phyloP scores from a whole-genome alignment of 2,797 vertebrate species.

The Peromyscus melanophrys region DNA sequence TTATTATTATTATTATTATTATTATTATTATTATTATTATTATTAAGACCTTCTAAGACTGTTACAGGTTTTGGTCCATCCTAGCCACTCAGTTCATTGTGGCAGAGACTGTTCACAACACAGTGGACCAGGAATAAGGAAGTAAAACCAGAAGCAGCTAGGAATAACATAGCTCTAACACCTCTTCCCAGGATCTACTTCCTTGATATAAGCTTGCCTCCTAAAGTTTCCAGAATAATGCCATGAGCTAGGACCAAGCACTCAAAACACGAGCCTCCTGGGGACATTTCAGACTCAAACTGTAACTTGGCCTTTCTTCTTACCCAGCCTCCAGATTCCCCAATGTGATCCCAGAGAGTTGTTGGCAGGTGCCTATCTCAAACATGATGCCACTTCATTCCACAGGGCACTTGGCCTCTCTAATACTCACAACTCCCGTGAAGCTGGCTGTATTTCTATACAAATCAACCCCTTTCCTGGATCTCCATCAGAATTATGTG shows the following conservation, averaged over 20 bases:
- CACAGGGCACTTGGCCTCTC: background rate
- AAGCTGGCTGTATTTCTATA: background rate
- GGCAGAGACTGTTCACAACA: background rate
- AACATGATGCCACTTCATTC: background rate
- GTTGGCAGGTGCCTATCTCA: background rate
- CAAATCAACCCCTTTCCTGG: background rate
- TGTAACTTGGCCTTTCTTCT: background rate
- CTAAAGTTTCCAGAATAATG: background rate
- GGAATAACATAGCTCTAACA: background rate
- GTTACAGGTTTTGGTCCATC: background rate
- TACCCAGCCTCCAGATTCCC: background rate
- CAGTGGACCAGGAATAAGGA: background rate
- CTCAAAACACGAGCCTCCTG: background rate
- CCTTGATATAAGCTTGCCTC: background rate
- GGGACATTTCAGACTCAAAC: background rate
- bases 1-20: too few species aligned
- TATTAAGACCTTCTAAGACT: too few species aligned
- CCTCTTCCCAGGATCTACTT: background rate
- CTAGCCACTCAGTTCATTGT: background rate
- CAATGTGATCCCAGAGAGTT: background rate
- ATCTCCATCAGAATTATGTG: background rate
- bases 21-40: too few species aligned
- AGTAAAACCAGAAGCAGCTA: background rate
- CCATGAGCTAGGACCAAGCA: background rate
- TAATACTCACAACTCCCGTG: background rate